Conservation (phyloP, 2,888 invertebrate species). For the Caenorhabditis sulstoni region DNA sequence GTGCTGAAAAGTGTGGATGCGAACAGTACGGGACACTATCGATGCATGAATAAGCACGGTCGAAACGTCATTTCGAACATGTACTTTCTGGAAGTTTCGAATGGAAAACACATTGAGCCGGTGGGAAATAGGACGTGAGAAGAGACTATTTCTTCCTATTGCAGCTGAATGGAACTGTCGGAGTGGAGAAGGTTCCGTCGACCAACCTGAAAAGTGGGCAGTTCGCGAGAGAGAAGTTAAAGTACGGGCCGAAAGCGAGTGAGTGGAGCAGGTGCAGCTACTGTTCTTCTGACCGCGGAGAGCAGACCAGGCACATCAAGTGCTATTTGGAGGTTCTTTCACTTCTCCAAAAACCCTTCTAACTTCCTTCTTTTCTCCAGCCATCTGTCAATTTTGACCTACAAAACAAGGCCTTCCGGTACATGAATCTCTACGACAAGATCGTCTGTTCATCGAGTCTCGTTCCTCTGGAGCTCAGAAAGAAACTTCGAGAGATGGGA, state of each 20-base stretch:
- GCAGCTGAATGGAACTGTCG: conserved; percentile 16
- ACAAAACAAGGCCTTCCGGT: conserved; percentile 11
- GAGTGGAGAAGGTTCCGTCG: conserved; percentile 6
- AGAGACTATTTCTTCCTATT: too few relatives aligned
- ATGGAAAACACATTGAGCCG: conserved; percentile 29
- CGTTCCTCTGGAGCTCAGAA: conserved; percentile 59
- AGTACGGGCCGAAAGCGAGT: conserved; percentile 20
- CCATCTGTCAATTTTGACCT: conserved; percentile 1
- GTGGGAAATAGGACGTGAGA: background rate
- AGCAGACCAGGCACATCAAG: conserved; percentile 47
- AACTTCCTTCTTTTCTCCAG: background rate
- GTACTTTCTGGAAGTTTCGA: conserved; percentile 59
- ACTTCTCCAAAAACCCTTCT: too few relatives aligned
- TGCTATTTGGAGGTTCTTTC: conserved; percentile 44
- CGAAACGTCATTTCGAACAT: conserved; percentile 51
- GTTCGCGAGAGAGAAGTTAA: conserved; percentile 16
- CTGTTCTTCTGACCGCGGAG: conserved; percentile 59
- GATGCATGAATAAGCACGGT: conserved; percentile 59
- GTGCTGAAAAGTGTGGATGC: conserved; percentile 54
- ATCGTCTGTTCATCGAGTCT: conserved; percentile 55
- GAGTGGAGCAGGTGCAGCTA: conserved; percentile 60
- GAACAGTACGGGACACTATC: conserved; percentile 62
- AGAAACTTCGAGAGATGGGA: conserved; percentile 24
- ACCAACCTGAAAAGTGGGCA: conserved; percentile 21
- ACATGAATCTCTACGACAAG: conserved; percentile 37